Conservation (phyloP, 2,888 invertebrate genomes). For the Phytoseiulus persimilis region DNA sequence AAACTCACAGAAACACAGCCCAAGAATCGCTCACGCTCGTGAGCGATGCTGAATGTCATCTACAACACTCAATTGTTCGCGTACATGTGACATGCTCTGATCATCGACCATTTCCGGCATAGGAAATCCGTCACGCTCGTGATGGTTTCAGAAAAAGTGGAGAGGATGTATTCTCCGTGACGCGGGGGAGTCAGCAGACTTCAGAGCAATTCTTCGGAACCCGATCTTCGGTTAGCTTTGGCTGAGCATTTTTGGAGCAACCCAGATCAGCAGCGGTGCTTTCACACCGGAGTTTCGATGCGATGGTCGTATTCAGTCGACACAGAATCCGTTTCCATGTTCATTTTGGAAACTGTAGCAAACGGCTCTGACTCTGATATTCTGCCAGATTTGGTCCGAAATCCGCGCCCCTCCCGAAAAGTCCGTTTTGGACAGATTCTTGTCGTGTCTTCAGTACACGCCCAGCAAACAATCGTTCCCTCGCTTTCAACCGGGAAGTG, state of each 20-base stretch:
- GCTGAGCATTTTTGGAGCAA: neutral
- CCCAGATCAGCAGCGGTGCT: neutral
- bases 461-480: neutral
- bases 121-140: too few species aligned
- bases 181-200: too few species aligned
- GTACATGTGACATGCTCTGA: too few species aligned
- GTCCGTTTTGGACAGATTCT: neutral
- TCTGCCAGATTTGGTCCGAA: neutral
- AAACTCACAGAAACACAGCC: too few species aligned
- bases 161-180: too few species aligned
- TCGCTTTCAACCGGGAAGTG: constrained; percentile 5
- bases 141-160: too few species aligned
- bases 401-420: neutral
- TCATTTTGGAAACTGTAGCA: neutral
- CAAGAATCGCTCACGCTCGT: too few species aligned
- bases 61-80: too few species aligned
- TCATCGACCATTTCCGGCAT: too few species aligned
- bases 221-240: neutral
- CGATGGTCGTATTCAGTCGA: neutral
- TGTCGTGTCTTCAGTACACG: neutral
- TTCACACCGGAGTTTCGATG: neutral
- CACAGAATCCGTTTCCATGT: neutral
- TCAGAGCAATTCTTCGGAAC: neutral
- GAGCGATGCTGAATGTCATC: too few species aligned
- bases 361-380: neutral